Conservation (phyloP, 2,113 vertebrate species). For the Cyprinodon brontotheroides region DNA sequence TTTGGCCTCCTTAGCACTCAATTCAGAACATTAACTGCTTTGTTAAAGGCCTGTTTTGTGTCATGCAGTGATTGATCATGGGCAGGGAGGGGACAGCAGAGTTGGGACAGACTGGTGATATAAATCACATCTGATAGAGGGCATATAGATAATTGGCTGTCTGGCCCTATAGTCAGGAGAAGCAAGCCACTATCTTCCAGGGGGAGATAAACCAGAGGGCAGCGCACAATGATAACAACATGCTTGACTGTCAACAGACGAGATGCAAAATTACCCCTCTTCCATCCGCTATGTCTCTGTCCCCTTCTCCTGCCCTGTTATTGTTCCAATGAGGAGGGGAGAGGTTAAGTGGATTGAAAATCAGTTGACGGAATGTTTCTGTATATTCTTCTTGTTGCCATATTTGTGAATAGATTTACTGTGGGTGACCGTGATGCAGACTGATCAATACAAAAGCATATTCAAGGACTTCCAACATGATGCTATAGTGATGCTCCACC, state of each 20-base stretch:
- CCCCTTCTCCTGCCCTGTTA: slow-evolving; percentile 53
- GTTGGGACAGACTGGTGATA: slow-evolving; percentile 78
- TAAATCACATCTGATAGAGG: slow-evolving; percentile 84
- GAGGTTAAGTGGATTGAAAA: slow-evolving; percentile 77
- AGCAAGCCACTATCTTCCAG: slow-evolving; percentile 74
- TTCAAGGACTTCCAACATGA: slow-evolving; percentile 60
- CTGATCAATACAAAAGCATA: slow-evolving; percentile 72
- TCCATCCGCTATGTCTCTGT: slow-evolving; percentile 40
- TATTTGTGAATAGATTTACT: slow-evolving; percentile 65
- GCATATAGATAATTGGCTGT: slow-evolving; percentile 83
- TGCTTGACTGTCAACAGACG: slow-evolving; percentile 78
- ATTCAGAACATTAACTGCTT: slow-evolving; percentile 67
- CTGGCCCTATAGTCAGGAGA: slow-evolving; percentile 71
- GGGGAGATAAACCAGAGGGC: slow-evolving; percentile 79
- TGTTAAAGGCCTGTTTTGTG: slow-evolving; percentile 72
- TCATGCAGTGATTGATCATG: slow-evolving; percentile 76
- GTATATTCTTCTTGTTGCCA: slow-evolving; percentile 45
- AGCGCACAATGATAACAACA: slow-evolving; percentile 76
- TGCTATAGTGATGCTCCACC: slow-evolving; percentile 7
- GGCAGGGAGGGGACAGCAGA: slow-evolving; percentile 63
- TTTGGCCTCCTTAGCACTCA: slow-evolving; percentile 47
- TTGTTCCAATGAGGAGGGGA: slow-evolving; percentile 61
- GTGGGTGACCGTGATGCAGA: slow-evolving; percentile 53
- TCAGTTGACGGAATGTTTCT: slow-evolving; percentile 60
- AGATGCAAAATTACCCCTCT: slow-evolving; percentile 70